These are phyloP conservation scores for Steromphala cineraria DNA, from an alignment of 2,888 invertebrate species.

Conservation along the genomic window DNA sequence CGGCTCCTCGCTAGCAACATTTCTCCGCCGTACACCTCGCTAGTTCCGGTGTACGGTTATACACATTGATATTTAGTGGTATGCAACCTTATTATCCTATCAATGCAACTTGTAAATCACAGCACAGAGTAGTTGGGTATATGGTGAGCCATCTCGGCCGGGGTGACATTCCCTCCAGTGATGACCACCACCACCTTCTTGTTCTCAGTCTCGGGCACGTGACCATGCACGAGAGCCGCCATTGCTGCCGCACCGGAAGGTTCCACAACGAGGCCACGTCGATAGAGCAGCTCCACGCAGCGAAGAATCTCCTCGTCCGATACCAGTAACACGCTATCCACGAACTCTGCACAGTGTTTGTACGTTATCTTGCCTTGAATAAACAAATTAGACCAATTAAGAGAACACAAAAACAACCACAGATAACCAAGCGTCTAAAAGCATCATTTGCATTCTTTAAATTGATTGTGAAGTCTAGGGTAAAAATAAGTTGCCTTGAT, in stretches of 20 bases:
- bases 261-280: constrained; percentile 68
- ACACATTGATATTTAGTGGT: too few species aligned
- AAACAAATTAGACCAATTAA: background rate
- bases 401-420: too few species aligned
- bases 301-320: constrained; percentile 67
- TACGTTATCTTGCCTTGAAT: constrained; percentile 62
- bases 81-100: too few species aligned
- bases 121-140: background rate
- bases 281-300: constrained; percentile 59
- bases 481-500: too few species aligned
- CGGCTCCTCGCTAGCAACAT: too few species aligned
- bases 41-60: too few species aligned
- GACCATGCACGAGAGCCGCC: constrained; percentile 63
- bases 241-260: constrained; percentile 71
- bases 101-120: too few species aligned
- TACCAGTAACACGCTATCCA: constrained; percentile 70
- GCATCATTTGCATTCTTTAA: too few species aligned
- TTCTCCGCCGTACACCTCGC: too few species aligned
- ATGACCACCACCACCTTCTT: constrained; percentile 70
- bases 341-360: constrained; percentile 58
- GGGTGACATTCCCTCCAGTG: constrained; percentile 70
- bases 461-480: too few species aligned
- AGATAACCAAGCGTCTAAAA: too few species aligned
- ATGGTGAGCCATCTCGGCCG: constrained; percentile 47
- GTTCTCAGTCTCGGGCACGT: constrained; percentile 62